Conservation (phyloP, 2,113 vertebrate species). For the Acinonyx jubatus region DNA sequence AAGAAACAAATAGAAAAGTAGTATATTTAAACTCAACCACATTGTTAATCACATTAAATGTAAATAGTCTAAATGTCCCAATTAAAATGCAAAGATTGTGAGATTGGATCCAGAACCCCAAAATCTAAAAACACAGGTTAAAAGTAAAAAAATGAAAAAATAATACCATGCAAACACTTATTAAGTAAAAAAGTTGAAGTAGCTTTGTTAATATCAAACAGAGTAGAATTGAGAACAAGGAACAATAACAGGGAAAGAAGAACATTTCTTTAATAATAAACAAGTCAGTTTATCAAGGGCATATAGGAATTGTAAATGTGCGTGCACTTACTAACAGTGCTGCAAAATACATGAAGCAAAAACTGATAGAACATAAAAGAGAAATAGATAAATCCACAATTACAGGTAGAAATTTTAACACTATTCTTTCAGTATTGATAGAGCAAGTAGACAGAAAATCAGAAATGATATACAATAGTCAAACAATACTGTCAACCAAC, state of each 20-base stretch:
- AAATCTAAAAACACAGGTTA: background rate
- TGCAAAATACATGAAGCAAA: background rate
- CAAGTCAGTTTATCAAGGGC: background rate
- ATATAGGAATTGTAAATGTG: background rate
- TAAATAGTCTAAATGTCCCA: background rate
- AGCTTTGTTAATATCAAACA: background rate
- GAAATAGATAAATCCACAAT: background rate
- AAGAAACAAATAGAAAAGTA: background rate
- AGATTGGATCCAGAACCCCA: background rate
- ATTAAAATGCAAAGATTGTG: slow-evolving; percentile 7
- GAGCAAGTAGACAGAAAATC: background rate
- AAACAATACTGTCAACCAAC: background rate
- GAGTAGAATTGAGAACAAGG: background rate
- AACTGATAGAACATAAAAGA: background rate
- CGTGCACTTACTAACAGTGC: background rate
- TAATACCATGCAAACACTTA: background rate
- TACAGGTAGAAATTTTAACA: background rate
- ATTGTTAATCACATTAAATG: background rate
- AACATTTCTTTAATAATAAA: background rate
- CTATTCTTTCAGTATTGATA: background rate
- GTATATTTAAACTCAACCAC: background rate
- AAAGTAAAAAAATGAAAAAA: background rate
- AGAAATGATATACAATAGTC: background rate
- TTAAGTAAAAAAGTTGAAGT: background rate
- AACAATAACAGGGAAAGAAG: background rate